A percentile compares a stretch with the other conserved stretches of the same genome.
These are phyloP conservation scores for Neodiprion fabricii DNA, from an alignment of 1,140 invertebrate species.

Conservation along the genomic window DNA sequence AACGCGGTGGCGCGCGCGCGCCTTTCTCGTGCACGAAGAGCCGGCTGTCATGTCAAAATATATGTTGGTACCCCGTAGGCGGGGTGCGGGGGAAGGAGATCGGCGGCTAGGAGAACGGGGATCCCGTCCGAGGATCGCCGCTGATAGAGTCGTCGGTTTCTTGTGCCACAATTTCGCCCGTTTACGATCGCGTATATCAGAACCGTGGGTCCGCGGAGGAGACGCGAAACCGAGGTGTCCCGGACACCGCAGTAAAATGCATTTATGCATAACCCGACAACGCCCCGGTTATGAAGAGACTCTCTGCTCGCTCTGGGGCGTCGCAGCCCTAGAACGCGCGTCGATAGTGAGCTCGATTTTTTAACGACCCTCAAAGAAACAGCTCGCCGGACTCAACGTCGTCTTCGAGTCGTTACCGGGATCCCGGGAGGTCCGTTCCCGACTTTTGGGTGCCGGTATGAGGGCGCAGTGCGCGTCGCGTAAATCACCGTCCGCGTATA, in stretches of 20 bases:
- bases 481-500: not conserved
- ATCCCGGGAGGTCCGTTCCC: not conserved
- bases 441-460: not conserved
- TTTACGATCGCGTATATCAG: slow-evolving; percentile 47
- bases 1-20: slow-evolving; percentile 6
- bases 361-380: not conserved
- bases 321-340: slow-evolving; percentile 16
- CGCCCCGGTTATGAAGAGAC: too few species aligned
- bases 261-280: not conserved
- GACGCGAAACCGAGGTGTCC: not conserved
- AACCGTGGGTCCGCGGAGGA: not conserved
- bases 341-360: not conserved
- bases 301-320: slow-evolving; percentile 21
- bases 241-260: not conserved
- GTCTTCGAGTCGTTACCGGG: slow-evolving; percentile 1
- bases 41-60: slow-evolving; percentile 9
- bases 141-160: slow-evolving; percentile 47
- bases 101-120: slow-evolving; percentile 40
- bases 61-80: not conserved
- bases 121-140: slow-evolving; percentile 22
- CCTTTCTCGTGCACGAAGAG: slow-evolving; percentile 6
- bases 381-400: not conserved
- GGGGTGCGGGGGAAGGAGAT: not conserved
- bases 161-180: slow-evolving; percentile 45
- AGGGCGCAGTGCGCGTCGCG: not conserved